A percentile compares a stretch with the other conserved stretches of the same genome.
Conservation (phyloP, 2,797 vertebrate species). For the Anguilla anguilla region DNA sequence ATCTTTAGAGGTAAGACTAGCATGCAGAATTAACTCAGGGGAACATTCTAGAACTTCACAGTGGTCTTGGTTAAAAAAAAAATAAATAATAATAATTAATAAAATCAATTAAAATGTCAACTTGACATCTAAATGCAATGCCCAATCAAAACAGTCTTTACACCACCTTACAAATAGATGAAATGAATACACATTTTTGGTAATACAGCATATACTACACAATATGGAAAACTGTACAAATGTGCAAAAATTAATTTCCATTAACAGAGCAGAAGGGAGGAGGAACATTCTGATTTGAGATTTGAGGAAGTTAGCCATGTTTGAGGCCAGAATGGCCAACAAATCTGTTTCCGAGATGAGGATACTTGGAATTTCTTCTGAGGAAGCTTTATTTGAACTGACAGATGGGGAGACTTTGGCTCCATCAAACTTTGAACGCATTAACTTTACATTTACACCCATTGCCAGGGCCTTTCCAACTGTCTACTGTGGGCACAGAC, state of each 20-base stretch:
- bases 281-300: background rate
- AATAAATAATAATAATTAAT: no score
- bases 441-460: conserved; percentile 17
- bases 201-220: background rate
- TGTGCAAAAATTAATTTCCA: background rate
- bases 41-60: background rate
- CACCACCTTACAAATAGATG: background rate
- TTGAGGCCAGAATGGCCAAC: conserved; percentile 20
- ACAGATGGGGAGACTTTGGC: conserved; percentile 26
- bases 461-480: conserved; percentile 21
- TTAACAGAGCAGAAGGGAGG: background rate
- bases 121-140: no score
- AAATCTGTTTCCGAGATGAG: conserved; percentile 24
- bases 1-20: background rate
- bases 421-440: conserved; percentile 1
- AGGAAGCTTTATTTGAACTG: conserved; percentile 14
- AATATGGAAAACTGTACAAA: background rate
- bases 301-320: conserved; percentile 3
- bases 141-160: no score
- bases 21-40: background rate
- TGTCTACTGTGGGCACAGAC: conserved; percentile 2
- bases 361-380: conserved; percentile 15
- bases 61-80: background rate
- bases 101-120: no score
- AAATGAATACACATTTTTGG: background rate